A percentile compares a stretch with the other conserved stretches of the same genome.
These are phyloP conservation scores for Polyommatus icarus DNA, from an alignment of 2,888 invertebrate genomes.

Conservation along the genomic window DNA sequence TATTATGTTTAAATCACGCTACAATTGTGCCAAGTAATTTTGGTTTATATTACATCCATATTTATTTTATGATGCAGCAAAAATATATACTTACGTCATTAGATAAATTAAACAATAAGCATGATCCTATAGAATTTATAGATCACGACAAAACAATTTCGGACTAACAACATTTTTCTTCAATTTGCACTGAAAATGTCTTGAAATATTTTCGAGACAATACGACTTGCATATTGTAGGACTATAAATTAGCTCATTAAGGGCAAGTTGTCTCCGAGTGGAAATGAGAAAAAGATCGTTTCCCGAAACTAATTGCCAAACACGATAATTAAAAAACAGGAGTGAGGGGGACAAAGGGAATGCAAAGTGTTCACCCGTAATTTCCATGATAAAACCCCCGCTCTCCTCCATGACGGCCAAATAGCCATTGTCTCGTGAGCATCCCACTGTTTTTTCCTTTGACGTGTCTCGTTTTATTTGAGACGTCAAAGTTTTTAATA, in stretches of 20 bases:
- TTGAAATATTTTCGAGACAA: neutral
- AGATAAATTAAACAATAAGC: too few relatives aligned
- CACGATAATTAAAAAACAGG: conserved; percentile 80
- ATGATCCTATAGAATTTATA: too few relatives aligned
- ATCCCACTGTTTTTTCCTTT: conserved; percentile 69
- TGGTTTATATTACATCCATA: too few relatives aligned
- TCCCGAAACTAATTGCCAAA: conserved; percentile 79
- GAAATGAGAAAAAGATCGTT: conserved; percentile 72
- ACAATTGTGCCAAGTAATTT: too few relatives aligned
- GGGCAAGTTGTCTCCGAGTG: conserved; percentile 68
- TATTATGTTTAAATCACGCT: neutral
- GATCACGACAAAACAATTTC: neutral
- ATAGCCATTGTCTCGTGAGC: conserved; percentile 74
- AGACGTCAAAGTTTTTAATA: conserved; percentile 74
- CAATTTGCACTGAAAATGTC: neutral
- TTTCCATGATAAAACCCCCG: conserved; percentile 75
- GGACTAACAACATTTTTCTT: neutral
- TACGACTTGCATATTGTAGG: conserved; percentile 43
- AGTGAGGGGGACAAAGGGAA: conserved; percentile 74
- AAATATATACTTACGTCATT: too few relatives aligned
- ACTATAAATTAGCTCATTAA: conserved; percentile 76
- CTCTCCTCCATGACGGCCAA: conserved; percentile 75
- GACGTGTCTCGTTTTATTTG: conserved; percentile 76
- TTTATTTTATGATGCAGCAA: too few relatives aligned
- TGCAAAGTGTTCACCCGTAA: conserved; percentile 76